phyloP scores from a whole-genome alignment of 2,888 invertebrate species.

The Drosophila aldrichi region DNA sequence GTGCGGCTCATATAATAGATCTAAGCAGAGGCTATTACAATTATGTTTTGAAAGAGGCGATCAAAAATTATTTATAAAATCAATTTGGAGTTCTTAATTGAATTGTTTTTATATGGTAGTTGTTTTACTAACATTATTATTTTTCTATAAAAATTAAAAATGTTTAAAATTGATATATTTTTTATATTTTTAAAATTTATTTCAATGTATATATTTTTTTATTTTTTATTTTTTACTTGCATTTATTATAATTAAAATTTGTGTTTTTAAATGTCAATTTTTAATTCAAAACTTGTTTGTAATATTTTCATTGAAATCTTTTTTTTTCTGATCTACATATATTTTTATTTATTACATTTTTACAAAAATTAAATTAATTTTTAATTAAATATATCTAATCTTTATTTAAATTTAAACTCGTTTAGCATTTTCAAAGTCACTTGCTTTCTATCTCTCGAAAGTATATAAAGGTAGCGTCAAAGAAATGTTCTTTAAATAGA shows the following conservation, averaged over 20 bases:
- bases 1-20: conserved; percentile 3
- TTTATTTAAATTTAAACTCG: neutral
- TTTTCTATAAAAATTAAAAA: no score
- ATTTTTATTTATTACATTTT: neutral
- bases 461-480: neutral
- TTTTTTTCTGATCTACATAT: no score
- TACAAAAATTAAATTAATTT: neutral
- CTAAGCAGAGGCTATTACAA: neutral
- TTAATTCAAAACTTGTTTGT: no score
- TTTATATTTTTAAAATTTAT: no score
- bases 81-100: no score
- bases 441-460: neutral
- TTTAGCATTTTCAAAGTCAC: neutral
- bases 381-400: neutral
- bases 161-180: no score
- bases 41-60: conserved; percentile 3
- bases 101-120: neutral
- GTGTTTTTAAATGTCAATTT: no score
- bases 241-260: no score
- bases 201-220: no score
- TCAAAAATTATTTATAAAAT: neutral
- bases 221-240: no score
- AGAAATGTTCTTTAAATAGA: neutral
- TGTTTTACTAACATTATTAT: no score
- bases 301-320: no score